Evolutionary conservation across 2,797 vertebrate species (phyloP), one percentile per base, ranked within the genome.

Genomic region (Oophaga sylvatica): DNA sequence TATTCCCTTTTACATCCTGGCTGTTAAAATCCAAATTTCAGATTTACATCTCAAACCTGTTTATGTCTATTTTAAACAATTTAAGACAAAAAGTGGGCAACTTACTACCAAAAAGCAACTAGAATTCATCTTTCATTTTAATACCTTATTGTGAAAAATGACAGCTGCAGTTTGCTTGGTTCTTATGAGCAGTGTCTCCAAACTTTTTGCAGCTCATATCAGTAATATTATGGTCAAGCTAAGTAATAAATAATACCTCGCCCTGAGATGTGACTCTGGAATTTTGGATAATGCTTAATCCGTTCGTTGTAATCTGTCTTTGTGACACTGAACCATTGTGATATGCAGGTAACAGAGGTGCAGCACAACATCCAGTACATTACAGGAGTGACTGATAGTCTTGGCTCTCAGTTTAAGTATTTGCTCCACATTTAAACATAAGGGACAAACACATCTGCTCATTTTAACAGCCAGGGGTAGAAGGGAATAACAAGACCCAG

Each of bases 361-460:
- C 80, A 17, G 48, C 80, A 59, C 68, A 77, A 35, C 45, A 65
- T 83, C 22, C 85, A 62, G 63, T 62, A 62, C 57, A 86, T 86
- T 79, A 87, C 71, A 68, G 53, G 45, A 76, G 62, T 88, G 87
- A 88, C 22, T 80, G 87, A 88, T 88, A 35, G 83, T 68, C 83
- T 88, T 88, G 87, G 87, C 87, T 76, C 79, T 67, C 87, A 88
- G 20, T 88, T 76, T 81, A 57, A 60, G 68, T 48, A 76, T 88
- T 59, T 76, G 81, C 87, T 81, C 41, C 71, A 76, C 68, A 76
- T 73, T 88, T 80, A 81, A 88, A 80, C 87, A 85, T 81, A 45
- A 68, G 87, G 78, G 87, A 88, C 78, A 88, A 85, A 88, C 83
- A 88, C 87, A 88, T 88, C 87, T 85, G 87, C 87, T 88, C 87